A percentile compares a stretch with the other conserved stretches of the same genome.
Evolutionary conservation across 2,888 invertebrate species (phyloP).

Genomic region (Brachyptera putata): DNA sequence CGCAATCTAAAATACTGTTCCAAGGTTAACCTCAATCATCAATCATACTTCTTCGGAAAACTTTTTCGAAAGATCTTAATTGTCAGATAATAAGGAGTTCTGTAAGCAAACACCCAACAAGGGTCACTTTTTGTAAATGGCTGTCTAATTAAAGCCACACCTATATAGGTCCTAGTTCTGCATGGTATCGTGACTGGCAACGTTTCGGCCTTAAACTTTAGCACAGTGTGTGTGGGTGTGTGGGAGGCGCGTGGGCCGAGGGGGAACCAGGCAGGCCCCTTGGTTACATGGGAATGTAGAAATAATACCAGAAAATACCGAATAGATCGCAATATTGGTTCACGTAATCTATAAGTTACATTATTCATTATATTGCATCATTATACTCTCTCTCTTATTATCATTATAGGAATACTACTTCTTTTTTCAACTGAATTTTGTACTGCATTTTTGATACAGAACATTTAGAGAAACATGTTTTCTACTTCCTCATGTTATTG

Average conservation of each 20-base stretch:
- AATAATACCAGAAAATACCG: too few relatives aligned
- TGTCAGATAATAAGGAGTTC: background rate
- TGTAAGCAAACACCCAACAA: background rate
- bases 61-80: background rate
- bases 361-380: too few relatives aligned
- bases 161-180: background rate
- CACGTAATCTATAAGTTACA: too few relatives aligned
- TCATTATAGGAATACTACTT: too few relatives aligned
- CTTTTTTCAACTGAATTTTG: too few relatives aligned
- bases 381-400: too few relatives aligned
- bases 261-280: too few relatives aligned
- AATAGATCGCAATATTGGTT: too few relatives aligned
- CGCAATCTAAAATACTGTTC: background rate
- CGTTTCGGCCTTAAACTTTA: background rate
- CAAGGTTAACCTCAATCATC: background rate
- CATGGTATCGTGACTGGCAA: background rate
- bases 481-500: too few relatives aligned
- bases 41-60: background rate
- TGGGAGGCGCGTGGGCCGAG: background rate
- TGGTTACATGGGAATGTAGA: too few relatives aligned
- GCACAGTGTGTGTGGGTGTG: background rate
- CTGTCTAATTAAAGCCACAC: background rate
- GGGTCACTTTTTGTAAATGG: background rate
- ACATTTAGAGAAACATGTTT: too few relatives aligned
- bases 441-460: too few relatives aligned